phyloP scores from a whole-genome alignment of 2,888 invertebrate species.

The Dendrolimus houi region DNA sequence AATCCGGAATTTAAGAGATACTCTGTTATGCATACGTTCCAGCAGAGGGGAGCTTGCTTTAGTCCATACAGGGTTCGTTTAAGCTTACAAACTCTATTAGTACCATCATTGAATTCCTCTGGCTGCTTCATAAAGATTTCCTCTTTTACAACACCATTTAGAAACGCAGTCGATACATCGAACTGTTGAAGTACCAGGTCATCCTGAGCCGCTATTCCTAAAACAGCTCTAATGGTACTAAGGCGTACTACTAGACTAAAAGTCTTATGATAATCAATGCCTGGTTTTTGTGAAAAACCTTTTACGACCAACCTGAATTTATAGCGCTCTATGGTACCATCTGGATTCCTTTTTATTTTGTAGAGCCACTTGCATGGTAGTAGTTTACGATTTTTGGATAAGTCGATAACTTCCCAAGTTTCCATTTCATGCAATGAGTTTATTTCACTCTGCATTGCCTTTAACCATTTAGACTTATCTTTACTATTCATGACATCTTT shows the following conservation, averaged over 20 bases:
- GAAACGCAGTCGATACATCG: conserved; percentile 1
- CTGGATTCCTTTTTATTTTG: neutral
- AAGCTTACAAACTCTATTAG: conserved; percentile 1
- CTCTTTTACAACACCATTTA: conserved; percentile 1
- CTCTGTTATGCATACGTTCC: conserved; percentile 4
- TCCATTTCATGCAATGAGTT: neutral
- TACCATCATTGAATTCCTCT: conserved; percentile 1
- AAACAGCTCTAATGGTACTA: too few species aligned
- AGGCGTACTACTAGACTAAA: conserved; percentile 5
- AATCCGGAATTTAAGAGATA: neutral
- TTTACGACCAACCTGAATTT: neutral
- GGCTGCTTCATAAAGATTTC: conserved; percentile 3
- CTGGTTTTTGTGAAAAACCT: conserved; percentile 5
- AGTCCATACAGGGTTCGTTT: conserved; percentile 7
- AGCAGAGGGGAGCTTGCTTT: conserved; percentile 8
- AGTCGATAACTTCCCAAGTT: neutral
- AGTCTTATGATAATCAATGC: conserved; percentile 6
- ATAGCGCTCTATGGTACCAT: neutral
- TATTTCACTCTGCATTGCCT: neutral
- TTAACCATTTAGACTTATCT: neutral
- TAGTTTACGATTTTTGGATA: neutral
- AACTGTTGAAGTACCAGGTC: neutral
- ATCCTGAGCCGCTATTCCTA: too few species aligned
- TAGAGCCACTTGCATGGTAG: neutral
- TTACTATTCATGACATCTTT: neutral